Percentiles rank a stretch among this genome's conserved stretches.
Evolutionary conservation across 2,113 vertebrate species (phyloP).

Genomic region (Sorex fumeus): DNA sequence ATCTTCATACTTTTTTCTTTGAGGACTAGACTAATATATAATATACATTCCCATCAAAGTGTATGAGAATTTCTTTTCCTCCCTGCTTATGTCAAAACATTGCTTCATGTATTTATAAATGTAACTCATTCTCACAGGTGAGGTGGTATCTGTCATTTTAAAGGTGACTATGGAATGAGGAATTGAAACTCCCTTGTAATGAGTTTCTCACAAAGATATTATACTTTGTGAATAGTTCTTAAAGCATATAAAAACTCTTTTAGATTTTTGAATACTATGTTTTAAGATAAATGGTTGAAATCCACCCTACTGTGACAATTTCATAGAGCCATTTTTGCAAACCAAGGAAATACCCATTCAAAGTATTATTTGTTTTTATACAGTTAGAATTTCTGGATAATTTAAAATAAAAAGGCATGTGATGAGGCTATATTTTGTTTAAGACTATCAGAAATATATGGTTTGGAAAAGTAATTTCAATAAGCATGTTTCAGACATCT

Average conservation of each 20-base stretch:
- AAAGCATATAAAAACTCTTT: neutral
- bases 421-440: neutral
- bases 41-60: no score
- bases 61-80: no score
- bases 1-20: no score
- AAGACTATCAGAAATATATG: neutral
- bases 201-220: neutral
- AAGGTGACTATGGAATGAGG: neutral
- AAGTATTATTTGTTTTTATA: neutral
- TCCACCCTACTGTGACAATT: neutral
- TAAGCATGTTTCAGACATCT: neutral
- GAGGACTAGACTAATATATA: no score
- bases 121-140: no score
- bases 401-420: neutral
- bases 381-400: neutral
- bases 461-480: neutral
- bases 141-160: no score
- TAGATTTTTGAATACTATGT: neutral
- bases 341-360: neutral
- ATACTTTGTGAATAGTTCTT: neutral
- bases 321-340: neutral
- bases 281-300: neutral
- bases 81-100: no score
- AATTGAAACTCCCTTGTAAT: neutral
- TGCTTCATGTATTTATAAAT: no score